Base-by-base conservation (phyloP, 1,140 invertebrate species). In the Metaphire vulgaris region DNA sequence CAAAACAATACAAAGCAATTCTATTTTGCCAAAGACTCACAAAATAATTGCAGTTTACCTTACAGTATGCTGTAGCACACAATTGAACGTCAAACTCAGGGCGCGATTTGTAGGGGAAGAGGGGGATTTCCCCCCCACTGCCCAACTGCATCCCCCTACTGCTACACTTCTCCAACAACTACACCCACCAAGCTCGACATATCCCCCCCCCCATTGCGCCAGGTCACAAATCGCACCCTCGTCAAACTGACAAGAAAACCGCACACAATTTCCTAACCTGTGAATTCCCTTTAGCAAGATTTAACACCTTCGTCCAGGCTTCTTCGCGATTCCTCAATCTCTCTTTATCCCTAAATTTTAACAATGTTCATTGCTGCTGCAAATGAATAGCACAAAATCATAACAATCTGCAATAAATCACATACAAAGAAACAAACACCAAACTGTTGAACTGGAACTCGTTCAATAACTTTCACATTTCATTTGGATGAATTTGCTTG, bases 291-390 rank as follows among this genome's bases (percentile, higher is more conserved):
- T 80, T 80, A 68, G 84, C 84, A 76, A 82, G 74, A 73, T 79
- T 80, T 32, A 80, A 69, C n/a, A 85, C 79, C 76, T 81, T 85
- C 31, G 70, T 81, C 84, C 84, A 85, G 0, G 82, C 81, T 69
- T 83, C 83, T 56, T 85, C 83, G 76, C 84, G 78, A 41, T 83
- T 78, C 67, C 82, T 84, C 64, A 80, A 66, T 77, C 80, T 82
- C 75, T 85, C 81, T 77, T 85, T 83, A 76, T 84, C 83, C 78
- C 83, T 85, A 78, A 28, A 78, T 79, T 69, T 56, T 33, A 77
- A 73, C 41, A 72, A 41, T 12, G n/a, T 15, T 65, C 15, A 68
- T 29, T 0, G n/a, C n/a, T n/a, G n/a, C n/a, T n/a, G n/a, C n/a
- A n/a, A 68, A 68, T 15, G 31, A 67, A 28, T 1, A 67, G 26